Conservation (phyloP, 2,113 vertebrate species). For the Butorides virescens region DNA sequence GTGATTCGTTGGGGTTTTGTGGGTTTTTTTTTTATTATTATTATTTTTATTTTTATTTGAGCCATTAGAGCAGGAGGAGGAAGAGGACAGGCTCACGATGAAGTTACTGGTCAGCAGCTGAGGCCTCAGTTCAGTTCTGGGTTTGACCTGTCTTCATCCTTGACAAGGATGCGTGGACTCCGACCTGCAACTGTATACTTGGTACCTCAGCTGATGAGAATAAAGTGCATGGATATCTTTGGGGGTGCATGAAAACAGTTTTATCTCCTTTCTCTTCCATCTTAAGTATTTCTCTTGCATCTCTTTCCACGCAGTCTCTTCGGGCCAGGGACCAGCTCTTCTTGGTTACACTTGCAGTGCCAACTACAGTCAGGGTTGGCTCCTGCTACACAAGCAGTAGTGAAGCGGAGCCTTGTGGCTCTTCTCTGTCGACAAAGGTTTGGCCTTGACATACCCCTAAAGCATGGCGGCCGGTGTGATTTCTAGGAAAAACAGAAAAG, state of each 20-base stretch:
- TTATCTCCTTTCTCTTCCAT: background rate
- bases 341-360: background rate
- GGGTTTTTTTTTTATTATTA: background rate
- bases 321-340: background rate
- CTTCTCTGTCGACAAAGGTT: background rate
- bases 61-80: background rate
- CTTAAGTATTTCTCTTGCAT: background rate
- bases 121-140: background rate
- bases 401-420: background rate
- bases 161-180: background rate
- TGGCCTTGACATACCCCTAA: background rate
- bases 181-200: rapidly evolving
- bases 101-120: background rate
- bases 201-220: background rate
- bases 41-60: background rate
- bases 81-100: background rate
- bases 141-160: background rate
- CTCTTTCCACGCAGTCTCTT: background rate
- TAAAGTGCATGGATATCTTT: background rate
- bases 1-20: background rate
- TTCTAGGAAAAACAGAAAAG: background rate
- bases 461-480: rapidly evolving
- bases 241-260: background rate
- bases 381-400: background rate
- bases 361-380: background rate